Evolutionary conservation across 2,888 invertebrate species (phyloP).

Genomic region (Caenorhabditis sp.): DNA sequence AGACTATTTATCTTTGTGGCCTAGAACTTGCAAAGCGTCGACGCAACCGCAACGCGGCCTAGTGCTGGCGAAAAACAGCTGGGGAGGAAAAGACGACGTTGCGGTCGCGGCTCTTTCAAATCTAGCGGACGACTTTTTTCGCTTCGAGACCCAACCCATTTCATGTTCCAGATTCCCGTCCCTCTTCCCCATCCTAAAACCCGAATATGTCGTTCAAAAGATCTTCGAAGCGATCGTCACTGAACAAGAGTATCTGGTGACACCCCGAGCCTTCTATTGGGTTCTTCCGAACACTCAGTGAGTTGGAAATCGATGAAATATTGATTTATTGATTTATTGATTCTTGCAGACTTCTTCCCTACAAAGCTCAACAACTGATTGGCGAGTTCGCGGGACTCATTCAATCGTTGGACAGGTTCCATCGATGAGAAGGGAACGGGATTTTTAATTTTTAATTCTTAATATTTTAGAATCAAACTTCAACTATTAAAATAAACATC

Average conservation of each 20-base stretch:
- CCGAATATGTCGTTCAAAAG: constrained; percentile 44
- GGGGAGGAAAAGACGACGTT: no score
- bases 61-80: no score
- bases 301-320: no score
- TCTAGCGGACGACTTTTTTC: no score
- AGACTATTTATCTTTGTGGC: no score
- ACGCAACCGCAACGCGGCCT: no score
- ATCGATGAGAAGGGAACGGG: constrained; percentile 13
- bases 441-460: no score
- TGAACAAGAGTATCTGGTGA: constrained; percentile 54
- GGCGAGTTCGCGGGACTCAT: constrained; percentile 73
- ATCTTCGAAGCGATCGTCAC: constrained; percentile 45
- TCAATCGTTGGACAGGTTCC: constrained; percentile 77
- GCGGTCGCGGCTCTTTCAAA: no score
- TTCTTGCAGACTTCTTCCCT: constrained; percentile 75
- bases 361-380: constrained; percentile 64
- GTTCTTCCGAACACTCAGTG: constrained; percentile 28
- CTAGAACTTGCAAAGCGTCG: no score
- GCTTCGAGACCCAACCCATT: no score
- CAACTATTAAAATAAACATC: no score
- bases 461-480: no score
- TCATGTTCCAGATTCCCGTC: constrained; percentile 19
- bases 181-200: constrained; percentile 35
- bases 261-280: constrained; percentile 39
- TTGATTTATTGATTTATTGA: background rate